Evolutionary conservation across 2,797 vertebrate genomes (phyloP).

Genomic region (Sebastes minor): DNA sequence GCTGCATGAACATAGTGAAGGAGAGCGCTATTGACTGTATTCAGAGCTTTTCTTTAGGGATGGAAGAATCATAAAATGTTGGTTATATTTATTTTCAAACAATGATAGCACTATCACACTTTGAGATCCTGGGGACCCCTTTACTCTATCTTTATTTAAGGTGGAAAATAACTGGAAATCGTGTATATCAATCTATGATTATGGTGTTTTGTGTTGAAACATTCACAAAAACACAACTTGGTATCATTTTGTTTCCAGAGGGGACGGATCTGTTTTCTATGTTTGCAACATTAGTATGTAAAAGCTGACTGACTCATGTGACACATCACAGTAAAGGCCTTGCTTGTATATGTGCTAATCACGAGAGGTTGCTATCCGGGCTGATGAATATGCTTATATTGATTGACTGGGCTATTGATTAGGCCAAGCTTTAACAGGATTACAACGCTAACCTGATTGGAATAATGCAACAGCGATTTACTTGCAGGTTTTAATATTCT

Average conservation of each 20-base stretch:
- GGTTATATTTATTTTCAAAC: background rate
- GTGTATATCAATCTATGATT: background rate
- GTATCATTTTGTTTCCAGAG: background rate
- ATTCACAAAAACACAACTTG: too few species aligned
- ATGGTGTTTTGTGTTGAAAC: background rate
- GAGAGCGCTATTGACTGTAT: background rate
- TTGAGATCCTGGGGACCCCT: background rate
- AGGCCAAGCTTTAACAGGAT: conserved; percentile 74
- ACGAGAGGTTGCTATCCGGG: conserved; percentile 49
- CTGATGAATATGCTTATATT: conserved; percentile 74
- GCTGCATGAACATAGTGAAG: background rate
- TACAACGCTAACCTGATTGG: conserved; percentile 76
- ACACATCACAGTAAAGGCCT: background rate
- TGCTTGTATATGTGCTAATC: conserved; percentile 35
- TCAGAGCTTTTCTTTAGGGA: background rate
- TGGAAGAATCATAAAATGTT: background rate
- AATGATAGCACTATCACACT: background rate
- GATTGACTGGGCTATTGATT: conserved; percentile 74
- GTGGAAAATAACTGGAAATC: background rate
- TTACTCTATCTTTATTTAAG: background rate
- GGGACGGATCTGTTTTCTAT: background rate
- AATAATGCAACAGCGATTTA: conserved; percentile 72
- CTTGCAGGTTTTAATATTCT: conserved; percentile 23
- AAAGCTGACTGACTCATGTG: conserved; percentile 14
- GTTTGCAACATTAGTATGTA: background rate